Conservation (phyloP, 2,113 vertebrate genomes). For the Tragelaphus imberbis region DNA sequence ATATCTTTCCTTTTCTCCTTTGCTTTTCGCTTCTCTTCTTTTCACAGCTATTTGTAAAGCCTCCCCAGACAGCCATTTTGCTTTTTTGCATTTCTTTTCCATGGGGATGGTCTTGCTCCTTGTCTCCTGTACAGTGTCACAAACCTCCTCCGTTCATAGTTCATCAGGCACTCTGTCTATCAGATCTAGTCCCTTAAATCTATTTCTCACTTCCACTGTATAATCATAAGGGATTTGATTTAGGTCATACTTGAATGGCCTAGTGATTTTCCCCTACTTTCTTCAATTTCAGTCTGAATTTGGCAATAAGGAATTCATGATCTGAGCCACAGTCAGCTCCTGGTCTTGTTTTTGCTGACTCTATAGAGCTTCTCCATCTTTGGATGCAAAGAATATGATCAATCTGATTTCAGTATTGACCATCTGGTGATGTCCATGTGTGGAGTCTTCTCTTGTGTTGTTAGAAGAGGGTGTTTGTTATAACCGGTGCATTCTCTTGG, state of each 20-base stretch:
- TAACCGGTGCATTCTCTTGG: background rate
- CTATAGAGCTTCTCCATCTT: background rate
- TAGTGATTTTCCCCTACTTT: background rate
- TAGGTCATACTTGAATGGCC: background rate
- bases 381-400: background rate
- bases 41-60: too few relatives aligned
- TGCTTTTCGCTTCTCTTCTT: too few relatives aligned
- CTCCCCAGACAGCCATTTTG: too few relatives aligned
- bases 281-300: background rate
- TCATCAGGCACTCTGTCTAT: background rate
- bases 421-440: too few relatives aligned
- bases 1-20: too few relatives aligned
- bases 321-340: background rate
- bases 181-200: background rate
- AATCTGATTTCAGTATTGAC: fast-evolving
- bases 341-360: background rate
- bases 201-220: background rate
- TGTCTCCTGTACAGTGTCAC: too few relatives aligned
- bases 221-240: background rate
- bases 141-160: too few relatives aligned
- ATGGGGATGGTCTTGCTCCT: too few relatives aligned
- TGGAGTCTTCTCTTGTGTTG: background rate
- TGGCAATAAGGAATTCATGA: background rate
- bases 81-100: too few relatives aligned
- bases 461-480: background rate